phyloP scores from a whole-genome alignment of 2,797 vertebrate species.

The Echeneis naucrates region DNA sequence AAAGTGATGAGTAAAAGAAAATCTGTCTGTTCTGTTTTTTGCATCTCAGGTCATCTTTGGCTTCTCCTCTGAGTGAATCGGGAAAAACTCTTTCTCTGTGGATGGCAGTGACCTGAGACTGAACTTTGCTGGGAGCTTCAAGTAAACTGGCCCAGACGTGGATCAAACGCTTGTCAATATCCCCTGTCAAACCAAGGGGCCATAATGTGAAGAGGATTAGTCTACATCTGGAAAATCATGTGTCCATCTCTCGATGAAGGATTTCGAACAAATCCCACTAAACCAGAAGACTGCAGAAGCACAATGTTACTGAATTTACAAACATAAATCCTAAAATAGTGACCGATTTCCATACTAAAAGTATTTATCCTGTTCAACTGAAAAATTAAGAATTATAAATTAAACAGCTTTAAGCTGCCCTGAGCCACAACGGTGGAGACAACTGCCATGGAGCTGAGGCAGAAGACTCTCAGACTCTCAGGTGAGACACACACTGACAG shows the following conservation, averaged over 20 bases:
- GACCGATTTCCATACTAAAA: neutral
- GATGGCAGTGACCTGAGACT: conserved; percentile 37
- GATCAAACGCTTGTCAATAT: conserved; percentile 54
- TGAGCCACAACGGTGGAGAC: conserved; percentile 26
- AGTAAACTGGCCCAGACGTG: conserved; percentile 52
- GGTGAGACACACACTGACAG: conserved; percentile 68
- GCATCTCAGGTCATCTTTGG: neutral
- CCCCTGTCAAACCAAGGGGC: conserved; percentile 48
- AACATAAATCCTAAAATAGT: conserved; percentile 3
- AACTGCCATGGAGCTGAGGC: conserved; percentile 30
- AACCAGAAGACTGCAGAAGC: neutral
- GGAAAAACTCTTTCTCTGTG: neutral
- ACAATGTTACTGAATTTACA: conserved; percentile 30
- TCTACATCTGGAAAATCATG: conserved; percentile 59
- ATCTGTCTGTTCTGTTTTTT: neutral
- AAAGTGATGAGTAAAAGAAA: neutral
- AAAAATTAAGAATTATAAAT: neutral
- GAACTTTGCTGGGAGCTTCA: conserved; percentile 39
- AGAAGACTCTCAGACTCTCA: conserved; percentile 16
- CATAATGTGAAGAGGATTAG: conserved; percentile 72
- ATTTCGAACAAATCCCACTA: conserved; percentile 39
- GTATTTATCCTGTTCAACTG: neutral
- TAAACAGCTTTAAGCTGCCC: conserved; percentile 18
- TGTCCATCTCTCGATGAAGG: conserved; percentile 36
- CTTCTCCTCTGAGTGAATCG: too few relatives aligned